Evolutionary conservation across 2,113 vertebrate species (phyloP), one percentile per base, ranked within the genome.

Genomic region (Acrocephalus arundinaceus): DNA sequence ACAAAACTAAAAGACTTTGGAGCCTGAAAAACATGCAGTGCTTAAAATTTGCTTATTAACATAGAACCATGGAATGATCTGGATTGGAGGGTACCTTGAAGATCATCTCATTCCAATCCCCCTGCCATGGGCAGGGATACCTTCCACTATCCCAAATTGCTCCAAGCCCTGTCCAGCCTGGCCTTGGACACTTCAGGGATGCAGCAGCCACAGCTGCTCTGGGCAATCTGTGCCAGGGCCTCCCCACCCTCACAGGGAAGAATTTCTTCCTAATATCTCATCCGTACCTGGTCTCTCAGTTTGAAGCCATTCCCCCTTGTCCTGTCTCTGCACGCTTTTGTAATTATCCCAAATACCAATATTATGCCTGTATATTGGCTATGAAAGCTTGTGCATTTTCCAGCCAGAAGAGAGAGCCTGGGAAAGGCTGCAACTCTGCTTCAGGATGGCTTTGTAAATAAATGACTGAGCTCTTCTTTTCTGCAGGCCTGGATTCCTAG

Each of bases 131-230:
- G 6, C 63, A 57, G 21, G 12, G 12, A 21, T 25, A 7, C 15
- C 33, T 76, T 31, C 25, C 71, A 15, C 55, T 41, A 22, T 2
- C 3, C n/a, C 41, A 68, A 24, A 25, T 15, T 83, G 17, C 30
- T 62, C 71, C 18, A 30, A 76, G 35, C 12, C 17, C 41, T 0
- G 0, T 70, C n/a, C 55, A 41, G 0, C 24, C 55, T 35, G 39
- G 39, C 11, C 71, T 68, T 62, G 48, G 16, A 35, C n/a, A 23
- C 30, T 70, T 76, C 39, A 76, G 12, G 14, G 24, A 19, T 48
- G 17, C 3, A 3, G 9, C 55, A 70, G 30, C 21, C 55, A 19
- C 55, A 76, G 14, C 48, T 82, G 6, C 54, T 49, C 25, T 76
- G 48, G 21, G 0, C 21, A 62, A 0, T 25, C 21, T 62, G 17